Evolutionary conservation across 2,888 invertebrate genomes (phyloP).

Genomic region (Leptopilina syphax): DNA sequence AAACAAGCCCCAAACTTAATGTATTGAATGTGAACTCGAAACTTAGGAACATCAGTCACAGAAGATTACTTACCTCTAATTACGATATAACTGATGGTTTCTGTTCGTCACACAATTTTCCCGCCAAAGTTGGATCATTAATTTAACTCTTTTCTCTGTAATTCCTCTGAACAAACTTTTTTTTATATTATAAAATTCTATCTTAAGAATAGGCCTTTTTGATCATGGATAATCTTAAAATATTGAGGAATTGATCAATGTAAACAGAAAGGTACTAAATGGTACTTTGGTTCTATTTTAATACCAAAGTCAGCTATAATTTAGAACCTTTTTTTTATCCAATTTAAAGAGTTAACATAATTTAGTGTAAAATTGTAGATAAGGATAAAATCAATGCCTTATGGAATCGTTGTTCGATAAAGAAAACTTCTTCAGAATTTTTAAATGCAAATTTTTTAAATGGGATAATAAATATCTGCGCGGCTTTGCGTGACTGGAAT

Average conservation of each 20-base stretch:
- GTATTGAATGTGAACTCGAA: conserved; percentile 37
- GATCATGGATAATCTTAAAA: too few relatives aligned
- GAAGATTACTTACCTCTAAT: conserved; percentile 25
- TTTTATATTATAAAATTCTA: too few relatives aligned
- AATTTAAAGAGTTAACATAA: too few relatives aligned
- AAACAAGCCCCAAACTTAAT: conserved; percentile 28
- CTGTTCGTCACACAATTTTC: not conserved
- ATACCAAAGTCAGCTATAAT: too few relatives aligned
- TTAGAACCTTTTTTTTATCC: too few relatives aligned
- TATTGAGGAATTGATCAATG: too few relatives aligned
- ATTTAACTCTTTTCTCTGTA: not conserved
- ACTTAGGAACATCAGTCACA: conserved; percentile 33
- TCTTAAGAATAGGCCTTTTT: too few relatives aligned
- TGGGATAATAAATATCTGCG: conserved; percentile 64
- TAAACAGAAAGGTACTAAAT: too few relatives aligned
- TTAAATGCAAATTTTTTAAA: conserved; percentile 65
- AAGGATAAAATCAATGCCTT: conserved; percentile 7
- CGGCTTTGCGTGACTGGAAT: conserved; percentile 52
- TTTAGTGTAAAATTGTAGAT: too few relatives aligned
- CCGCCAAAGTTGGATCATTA: not conserved
- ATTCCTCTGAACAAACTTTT: too few relatives aligned
- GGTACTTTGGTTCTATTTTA: too few relatives aligned
- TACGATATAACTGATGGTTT: conserved; percentile 21
- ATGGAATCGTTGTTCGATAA: not conserved
- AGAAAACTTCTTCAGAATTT: conserved; percentile 46